A percentile compares a stretch with the other conserved stretches of the same genome.
phyloP scores from a whole-genome alignment of 2,113 vertebrate genomes.

The Pungitius pungitius region DNA sequence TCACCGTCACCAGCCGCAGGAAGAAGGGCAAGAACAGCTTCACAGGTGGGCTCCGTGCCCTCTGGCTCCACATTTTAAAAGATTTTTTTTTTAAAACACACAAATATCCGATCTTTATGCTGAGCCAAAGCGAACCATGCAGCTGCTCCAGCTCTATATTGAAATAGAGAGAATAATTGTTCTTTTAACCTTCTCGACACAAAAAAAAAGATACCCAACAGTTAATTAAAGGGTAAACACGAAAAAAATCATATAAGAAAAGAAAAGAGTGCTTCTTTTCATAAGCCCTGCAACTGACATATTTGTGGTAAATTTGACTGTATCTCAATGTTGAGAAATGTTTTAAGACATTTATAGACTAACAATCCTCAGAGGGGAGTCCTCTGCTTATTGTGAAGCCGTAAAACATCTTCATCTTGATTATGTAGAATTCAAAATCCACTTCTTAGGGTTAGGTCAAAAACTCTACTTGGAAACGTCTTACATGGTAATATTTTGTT shows the following conservation, averaged over 20 bases:
- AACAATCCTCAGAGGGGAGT: background rate
- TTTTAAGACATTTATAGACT: background rate
- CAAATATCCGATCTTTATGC: no score
- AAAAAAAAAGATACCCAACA: no score
- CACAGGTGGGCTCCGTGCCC: constrained; percentile 79
- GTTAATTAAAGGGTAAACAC: background rate
- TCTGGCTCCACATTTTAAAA: background rate
- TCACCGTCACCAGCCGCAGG: constrained; percentile 96
- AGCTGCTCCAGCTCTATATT: background rate
- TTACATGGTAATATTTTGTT: constrained; percentile 21
- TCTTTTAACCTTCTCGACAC: background rate
- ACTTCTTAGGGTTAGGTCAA: constrained; percentile 2
- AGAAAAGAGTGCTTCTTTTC: background rate
- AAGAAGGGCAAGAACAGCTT: constrained; percentile 89
- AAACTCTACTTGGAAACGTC: constrained; percentile 15
- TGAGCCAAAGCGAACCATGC: background rate
- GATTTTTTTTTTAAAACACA: no score
- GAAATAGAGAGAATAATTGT: no score
- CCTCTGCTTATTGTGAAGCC: background rate
- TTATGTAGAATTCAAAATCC: background rate
- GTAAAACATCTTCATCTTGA: background rate
- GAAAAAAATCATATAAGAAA: background rate
- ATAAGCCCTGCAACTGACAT: background rate
- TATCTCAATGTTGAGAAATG: background rate
- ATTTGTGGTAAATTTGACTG: background rate